These are phyloP conservation scores for Oreochromis niloticus DNA, from an alignment of 2,113 vertebrate genomes.

Conservation along the genomic window DNA sequence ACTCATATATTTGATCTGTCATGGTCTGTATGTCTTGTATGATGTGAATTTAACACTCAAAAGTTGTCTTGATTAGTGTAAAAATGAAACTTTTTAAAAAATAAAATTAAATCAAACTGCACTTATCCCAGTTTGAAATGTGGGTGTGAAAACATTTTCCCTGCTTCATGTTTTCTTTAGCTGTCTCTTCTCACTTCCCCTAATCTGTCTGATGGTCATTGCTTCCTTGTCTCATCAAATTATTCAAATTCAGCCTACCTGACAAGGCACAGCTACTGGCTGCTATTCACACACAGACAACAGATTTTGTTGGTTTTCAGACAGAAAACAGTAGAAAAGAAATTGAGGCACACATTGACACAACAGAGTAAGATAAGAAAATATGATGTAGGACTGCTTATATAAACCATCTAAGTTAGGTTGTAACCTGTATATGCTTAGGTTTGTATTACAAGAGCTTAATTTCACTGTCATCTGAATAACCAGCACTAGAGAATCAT, in stretches of 20 bases:
- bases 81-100: not conserved
- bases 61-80: not conserved
- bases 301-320: not conserved
- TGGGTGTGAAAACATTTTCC: conserved; percentile 29
- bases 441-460: not conserved
- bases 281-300: not conserved
- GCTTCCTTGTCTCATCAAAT: conserved; percentile 29
- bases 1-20: not conserved
- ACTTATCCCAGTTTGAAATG: not conserved
- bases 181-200: conserved; percentile 4
- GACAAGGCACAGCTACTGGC: not conserved
- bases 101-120: not conserved
- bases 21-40: not conserved
- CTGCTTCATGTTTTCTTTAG: conserved; percentile 4
- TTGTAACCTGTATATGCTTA: not conserved
- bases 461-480: too few species aligned
- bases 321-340: not conserved
- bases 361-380: not conserved
- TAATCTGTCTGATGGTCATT: conserved; percentile 17
- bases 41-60: not conserved
- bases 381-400: not conserved
- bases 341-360: not conserved
- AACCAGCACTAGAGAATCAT: too few species aligned
- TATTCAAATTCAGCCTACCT: conserved; percentile 27
- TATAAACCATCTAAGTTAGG: too few species aligned